A percentile compares a stretch with the other conserved stretches of the same genome.
phyloP scores from a whole-genome alignment of 2,797 vertebrate genomes.

The Tragelaphus oryx region DNA sequence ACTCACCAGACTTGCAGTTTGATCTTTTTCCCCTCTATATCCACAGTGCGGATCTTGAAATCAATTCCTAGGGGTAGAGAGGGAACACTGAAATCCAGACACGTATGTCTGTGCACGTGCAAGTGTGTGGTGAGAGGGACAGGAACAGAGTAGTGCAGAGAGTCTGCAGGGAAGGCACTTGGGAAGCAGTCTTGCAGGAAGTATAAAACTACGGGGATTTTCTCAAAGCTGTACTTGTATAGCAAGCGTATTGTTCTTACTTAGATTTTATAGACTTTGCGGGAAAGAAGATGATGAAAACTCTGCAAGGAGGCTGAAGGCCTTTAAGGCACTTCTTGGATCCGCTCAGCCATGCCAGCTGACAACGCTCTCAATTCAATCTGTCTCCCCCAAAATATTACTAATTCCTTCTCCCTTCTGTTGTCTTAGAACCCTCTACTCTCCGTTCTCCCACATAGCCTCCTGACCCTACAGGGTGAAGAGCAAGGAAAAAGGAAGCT shows the following conservation, averaged over 20 bases:
- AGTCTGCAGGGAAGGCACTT: background rate
- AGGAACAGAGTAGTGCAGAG: background rate
- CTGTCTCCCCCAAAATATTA: background rate
- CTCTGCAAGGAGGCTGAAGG: background rate
- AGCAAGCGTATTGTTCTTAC: background rate
- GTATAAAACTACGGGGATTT: background rate
- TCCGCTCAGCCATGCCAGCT: background rate
- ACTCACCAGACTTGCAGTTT: constrained; percentile 96
- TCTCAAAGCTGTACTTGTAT: background rate
- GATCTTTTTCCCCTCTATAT: constrained; percentile 94
- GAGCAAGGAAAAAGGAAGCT: background rate
- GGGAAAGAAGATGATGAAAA: background rate
- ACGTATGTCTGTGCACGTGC: fast-evolving
- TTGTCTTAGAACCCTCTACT: background rate
- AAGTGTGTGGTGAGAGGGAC: background rate
- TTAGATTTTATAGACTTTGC: background rate
- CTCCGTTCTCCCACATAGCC: background rate
- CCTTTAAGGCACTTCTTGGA: background rate
- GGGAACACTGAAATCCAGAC: background rate
- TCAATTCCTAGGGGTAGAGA: constrained; percentile 87
- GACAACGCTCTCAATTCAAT: background rate
- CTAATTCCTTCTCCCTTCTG: background rate
- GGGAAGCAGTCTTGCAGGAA: background rate
- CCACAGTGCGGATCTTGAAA: constrained; percentile 96
- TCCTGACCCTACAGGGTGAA: background rate